phyloP scores from a whole-genome alignment of 2,888 invertebrate species.

The Campoplex capitator region DNA sequence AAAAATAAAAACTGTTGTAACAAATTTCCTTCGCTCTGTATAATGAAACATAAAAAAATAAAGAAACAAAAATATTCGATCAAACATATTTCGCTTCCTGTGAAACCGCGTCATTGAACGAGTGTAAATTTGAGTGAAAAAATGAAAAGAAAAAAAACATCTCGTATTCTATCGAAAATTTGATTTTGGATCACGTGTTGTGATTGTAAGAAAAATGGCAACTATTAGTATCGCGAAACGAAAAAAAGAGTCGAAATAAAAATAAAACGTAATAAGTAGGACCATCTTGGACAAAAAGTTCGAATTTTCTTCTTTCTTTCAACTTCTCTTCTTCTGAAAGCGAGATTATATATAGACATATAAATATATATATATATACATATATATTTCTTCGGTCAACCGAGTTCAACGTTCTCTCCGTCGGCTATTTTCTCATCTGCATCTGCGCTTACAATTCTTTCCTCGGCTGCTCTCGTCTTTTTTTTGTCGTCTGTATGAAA shows the following conservation, averaged over 20 bases:
- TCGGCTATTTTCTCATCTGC: slow-evolving; percentile 60
- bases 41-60: neutral
- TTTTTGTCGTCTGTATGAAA: slow-evolving; percentile 1
- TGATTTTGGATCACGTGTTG: neutral
- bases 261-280: neutral
- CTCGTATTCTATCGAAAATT: neutral
- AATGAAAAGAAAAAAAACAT: neutral
- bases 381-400: slow-evolving; percentile 48
- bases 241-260: neutral
- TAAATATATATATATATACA: slow-evolving; percentile 3
- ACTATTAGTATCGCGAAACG: neutral
- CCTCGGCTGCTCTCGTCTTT: slow-evolving; percentile 9
- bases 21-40: neutral
- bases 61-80: neutral
- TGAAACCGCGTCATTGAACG: neutral
- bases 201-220: neutral
- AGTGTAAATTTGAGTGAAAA: neutral
- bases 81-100: neutral
- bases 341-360: slow-evolving; percentile 11
- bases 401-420: slow-evolving; percentile 63
- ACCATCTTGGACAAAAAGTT: slow-evolving; percentile 29
- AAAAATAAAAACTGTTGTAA: neutral
- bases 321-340: slow-evolving; percentile 19
- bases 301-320: slow-evolving; percentile 25
- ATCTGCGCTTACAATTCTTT: slow-evolving; percentile 48